Percentiles rank a stretch among this genome's conserved stretches.
phyloP scores from a whole-genome alignment of 2,113 vertebrate species.

The Stegastes partitus region DNA sequence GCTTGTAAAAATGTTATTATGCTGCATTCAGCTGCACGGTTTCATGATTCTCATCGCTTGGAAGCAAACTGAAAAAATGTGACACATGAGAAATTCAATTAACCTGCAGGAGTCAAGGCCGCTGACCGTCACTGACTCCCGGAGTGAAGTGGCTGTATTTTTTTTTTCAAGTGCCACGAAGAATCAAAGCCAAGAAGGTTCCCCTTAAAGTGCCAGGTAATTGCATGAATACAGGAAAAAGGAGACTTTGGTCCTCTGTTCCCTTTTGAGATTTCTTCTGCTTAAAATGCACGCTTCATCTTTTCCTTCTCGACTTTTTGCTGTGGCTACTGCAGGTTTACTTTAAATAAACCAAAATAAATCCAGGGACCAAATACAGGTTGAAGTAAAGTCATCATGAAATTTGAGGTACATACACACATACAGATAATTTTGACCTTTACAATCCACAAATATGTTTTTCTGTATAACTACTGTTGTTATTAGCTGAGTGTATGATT shows the following conservation, averaged over 20 bases:
- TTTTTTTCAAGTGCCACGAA: slow-evolving; percentile 12
- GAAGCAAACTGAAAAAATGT: neutral
- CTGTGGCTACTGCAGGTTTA: neutral
- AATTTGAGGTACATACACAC: no score
- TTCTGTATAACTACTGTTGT: no score
- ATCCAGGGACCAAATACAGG: neutral
- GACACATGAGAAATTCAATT: slow-evolving; percentile 17
- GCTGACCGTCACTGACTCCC: neutral
- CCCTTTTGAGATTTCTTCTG: neutral
- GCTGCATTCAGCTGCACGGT: neutral
- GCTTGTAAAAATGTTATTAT: slow-evolving; percentile 17
- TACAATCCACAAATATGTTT: no score
- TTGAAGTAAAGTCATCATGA: neutral
- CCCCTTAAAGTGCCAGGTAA: neutral
- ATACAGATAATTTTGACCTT: no score
- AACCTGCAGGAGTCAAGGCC: slow-evolving; percentile 14
- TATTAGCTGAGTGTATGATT: no score
- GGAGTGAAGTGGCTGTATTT: neutral
- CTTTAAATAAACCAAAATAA: neutral
- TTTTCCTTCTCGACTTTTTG: neutral
- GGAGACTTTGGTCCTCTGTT: neutral
- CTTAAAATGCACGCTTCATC: no score
- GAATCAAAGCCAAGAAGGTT: neutral
- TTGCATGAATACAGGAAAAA: slow-evolving; percentile 1
- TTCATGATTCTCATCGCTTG: slow-evolving; percentile 2